Percentiles rank a stretch among this genome's conserved stretches.
phyloP scores from a whole-genome alignment of 2,797 vertebrate species.

The Perodicticus potto region DNA sequence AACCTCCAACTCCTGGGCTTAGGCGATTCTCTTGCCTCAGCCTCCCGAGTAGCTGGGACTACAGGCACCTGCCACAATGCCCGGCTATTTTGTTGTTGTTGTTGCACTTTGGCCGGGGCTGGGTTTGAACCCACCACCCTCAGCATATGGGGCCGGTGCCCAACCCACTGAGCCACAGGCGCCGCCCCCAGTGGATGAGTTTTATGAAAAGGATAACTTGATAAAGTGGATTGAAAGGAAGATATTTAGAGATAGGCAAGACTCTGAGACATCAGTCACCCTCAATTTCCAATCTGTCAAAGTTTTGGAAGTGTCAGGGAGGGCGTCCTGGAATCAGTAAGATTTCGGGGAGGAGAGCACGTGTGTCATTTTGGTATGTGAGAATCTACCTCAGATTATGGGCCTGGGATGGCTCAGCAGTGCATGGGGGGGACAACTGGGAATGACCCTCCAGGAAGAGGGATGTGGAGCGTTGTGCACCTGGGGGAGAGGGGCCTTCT shows the following conservation, averaged over 20 bases:
- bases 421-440: not conserved
- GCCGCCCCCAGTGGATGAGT: not conserved
- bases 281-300: not conserved
- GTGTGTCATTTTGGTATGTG: not conserved
- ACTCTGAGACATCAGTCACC: not conserved
- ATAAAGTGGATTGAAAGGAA: not conserved
- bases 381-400: not conserved
- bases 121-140: too few species aligned
- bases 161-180: too few species aligned
- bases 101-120: too few species aligned
- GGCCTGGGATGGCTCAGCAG: not conserved
- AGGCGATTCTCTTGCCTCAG: too few species aligned
- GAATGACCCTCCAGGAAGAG: not conserved
- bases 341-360: not conserved
- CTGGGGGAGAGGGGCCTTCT: not conserved
- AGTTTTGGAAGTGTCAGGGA: not conserved
- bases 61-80: too few species aligned
- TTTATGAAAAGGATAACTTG: not conserved
- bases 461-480: accelerated
- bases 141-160: too few species aligned
- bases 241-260: not conserved
- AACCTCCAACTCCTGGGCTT: too few species aligned
- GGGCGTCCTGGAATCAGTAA: not conserved
- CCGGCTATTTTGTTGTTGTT: too few species aligned
- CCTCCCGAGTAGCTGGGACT: too few species aligned